Evolutionary conservation across 2,113 vertebrate species (phyloP).

Genomic region (Osmerus eperlanus): DNA sequence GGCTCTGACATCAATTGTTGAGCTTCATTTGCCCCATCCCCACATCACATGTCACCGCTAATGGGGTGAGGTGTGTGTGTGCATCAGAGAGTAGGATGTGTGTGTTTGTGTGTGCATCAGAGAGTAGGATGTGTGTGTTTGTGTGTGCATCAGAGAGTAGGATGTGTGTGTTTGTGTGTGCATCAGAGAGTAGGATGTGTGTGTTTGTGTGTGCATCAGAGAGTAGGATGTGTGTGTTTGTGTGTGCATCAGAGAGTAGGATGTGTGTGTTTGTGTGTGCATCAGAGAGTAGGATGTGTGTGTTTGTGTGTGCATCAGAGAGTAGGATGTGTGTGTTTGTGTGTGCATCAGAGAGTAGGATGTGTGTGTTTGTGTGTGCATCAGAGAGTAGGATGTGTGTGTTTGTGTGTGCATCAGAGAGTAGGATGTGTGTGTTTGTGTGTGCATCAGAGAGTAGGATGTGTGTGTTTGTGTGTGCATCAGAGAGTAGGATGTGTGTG

Average conservation of each 20-base stretch:
- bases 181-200: neutral
- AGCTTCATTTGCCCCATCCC: conserved; percentile 77
- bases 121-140: conserved; percentile 2
- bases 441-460: neutral
- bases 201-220: conserved; percentile 1
- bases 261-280: conserved; percentile 7
- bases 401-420: conserved; percentile 3
- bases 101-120: conserved; percentile 2
- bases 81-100: neutral
- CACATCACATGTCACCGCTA: conserved; percentile 76
- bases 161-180: conserved; percentile 8
- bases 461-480: conserved; percentile 5
- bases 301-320: conserved; percentile 2
- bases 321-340: conserved; percentile 12
- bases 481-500: neutral
- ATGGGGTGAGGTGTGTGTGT: conserved; percentile 68
- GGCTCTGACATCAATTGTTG: conserved; percentile 81
- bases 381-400: neutral
- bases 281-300: neutral
- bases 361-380: conserved; percentile 6
- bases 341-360: neutral
- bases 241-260: neutral
- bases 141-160: neutral
- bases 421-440: conserved; percentile 12
- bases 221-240: conserved; percentile 10